Conservation (phyloP, 2,888 invertebrate genomes). For the Lamproptera curius region DNA sequence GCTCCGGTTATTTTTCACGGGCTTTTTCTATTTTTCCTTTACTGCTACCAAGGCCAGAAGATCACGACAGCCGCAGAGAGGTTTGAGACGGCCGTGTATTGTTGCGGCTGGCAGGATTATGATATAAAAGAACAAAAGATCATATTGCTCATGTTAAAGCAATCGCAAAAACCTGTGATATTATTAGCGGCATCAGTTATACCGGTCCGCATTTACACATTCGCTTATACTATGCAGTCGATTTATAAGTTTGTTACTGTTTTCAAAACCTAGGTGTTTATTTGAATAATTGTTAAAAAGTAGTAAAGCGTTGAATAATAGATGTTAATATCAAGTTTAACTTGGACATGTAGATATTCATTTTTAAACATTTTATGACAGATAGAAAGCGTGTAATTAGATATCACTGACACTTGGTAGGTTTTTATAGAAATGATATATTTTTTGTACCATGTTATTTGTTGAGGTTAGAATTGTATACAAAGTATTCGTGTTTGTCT, state of each 20-base stretch:
- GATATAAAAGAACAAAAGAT: conserved; percentile 29
- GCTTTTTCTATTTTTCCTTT: conserved; percentile 37
- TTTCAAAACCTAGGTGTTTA: conserved; percentile 29
- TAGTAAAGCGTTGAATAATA: too few species aligned
- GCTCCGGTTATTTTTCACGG: conserved; percentile 33
- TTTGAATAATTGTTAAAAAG: too few species aligned
- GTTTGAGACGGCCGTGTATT: conserved; percentile 39
- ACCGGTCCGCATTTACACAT: conserved; percentile 40
- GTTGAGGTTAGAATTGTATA: conserved; percentile 1
- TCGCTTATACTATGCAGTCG: conserved; percentile 36
- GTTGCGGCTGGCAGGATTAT: conserved; percentile 43
- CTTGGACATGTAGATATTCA: too few species aligned
- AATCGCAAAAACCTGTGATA: conserved; percentile 39
- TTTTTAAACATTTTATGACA: conserved; percentile 6
- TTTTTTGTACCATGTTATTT: conserved; percentile 6
- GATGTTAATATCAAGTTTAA: too few species aligned
- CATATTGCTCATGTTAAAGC: conserved; percentile 37
- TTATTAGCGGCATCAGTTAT: conserved; percentile 35
- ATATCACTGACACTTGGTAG: not conserved
- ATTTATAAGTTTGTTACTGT: conserved; percentile 42
- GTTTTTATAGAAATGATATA: conserved; percentile 6
- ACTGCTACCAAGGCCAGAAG: conserved; percentile 41
- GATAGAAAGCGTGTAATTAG: conserved; percentile 9
- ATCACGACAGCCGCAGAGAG: conserved; percentile 39
- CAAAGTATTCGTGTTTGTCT: too few species aligned